Evolutionary conservation across 2,888 invertebrate species (phyloP), one percentile per base, ranked within the genome.

Genomic region (Spodoptera littoralis): DNA sequence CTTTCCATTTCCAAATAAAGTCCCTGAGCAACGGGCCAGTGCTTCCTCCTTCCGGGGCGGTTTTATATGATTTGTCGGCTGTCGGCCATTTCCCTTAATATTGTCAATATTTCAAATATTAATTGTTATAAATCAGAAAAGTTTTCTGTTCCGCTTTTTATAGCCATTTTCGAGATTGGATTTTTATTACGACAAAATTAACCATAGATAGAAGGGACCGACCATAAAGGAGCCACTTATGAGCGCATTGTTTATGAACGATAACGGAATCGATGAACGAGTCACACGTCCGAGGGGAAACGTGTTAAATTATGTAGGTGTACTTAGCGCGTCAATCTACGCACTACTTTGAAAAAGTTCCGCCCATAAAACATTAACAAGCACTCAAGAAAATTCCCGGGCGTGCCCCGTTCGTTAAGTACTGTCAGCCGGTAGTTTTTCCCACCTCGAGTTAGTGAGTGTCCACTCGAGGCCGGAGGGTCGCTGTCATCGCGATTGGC

Each of bases 351-450:
- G 91, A 92, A 94, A 92, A 94, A 94, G 92, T 93, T 92, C 90
- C 92, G 88, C 93, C 94, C 91, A 94, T 94, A 90, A 94, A 94
- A 94, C 94, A 94, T 94, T 94, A 94, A 94, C 94, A 92, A 92
- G 93, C 94, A 94, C 94, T 94, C 94, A 93, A 92, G 92, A 92
- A 92, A 92, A 92, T 92, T 90, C 92, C 91, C 91, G 90, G 83
- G 89, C 85, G 87, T 90, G 90, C 86, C 89, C 90, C 88, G 92
- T 91, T 91, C 91, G 92, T 91, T 94, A 94, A 93, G 93, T 93
- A 93, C 90, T 92, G 92, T 91, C 93, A 90, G 92, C 87, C 90
- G 88, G 93, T 93, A 93, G 93, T 93, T 94, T 93, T 94, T 94
- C 93, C 94, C 94, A 94, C 92, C 92, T 93, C 87, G 88, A 79